Conservation (phyloP, 2,797 vertebrate species). For the Nyctibius grandis region DNA sequence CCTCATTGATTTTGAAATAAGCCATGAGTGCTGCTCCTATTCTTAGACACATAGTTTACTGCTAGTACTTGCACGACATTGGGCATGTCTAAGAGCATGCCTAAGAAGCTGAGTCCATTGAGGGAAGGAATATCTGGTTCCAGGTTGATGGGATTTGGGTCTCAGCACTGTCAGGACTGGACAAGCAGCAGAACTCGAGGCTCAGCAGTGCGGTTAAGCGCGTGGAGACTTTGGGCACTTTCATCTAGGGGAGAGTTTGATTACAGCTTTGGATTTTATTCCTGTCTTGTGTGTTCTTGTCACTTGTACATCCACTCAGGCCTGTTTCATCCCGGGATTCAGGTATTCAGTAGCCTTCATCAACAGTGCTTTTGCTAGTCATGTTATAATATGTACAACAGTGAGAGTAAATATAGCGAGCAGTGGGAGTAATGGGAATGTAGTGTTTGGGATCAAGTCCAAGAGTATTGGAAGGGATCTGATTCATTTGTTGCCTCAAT, state of each 20-base stretch:
- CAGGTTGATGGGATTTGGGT: background rate
- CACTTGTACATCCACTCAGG: background rate
- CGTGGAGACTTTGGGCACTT: background rate
- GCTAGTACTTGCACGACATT: background rate
- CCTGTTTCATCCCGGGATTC: background rate
- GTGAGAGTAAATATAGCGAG: background rate
- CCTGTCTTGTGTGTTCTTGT: background rate
- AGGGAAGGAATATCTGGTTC: background rate
- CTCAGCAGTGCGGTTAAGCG: background rate
- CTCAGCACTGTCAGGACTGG: background rate
- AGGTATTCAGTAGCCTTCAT: background rate
- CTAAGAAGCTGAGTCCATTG: background rate
- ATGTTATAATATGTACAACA: background rate
- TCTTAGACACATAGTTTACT: background rate
- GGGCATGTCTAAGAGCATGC: background rate
- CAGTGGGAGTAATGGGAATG: background rate
- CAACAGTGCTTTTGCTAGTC: background rate
- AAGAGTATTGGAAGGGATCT: accelerated
- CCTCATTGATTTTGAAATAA: background rate
- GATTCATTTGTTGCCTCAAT: background rate
- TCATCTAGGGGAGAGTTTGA: background rate
- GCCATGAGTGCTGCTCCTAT: background rate
- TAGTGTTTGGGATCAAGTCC: accelerated
- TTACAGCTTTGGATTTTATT: background rate
- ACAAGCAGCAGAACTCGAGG: background rate